Conservation (phyloP, 1,140 invertebrate genomes). For the Drosophila ambigua region DNA sequence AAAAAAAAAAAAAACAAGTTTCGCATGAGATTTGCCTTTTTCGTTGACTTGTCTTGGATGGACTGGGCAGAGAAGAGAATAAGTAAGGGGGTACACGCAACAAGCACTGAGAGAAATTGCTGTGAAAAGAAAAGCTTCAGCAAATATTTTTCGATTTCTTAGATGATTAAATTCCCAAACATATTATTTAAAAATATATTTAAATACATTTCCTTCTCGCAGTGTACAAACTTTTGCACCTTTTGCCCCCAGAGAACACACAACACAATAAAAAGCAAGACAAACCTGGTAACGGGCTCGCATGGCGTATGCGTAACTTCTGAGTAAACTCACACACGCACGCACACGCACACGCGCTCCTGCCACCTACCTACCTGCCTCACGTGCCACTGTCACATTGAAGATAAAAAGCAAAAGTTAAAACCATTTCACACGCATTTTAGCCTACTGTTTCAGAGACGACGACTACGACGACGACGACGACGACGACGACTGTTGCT, state of each 20-base stretch:
- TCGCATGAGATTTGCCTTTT: conserved; percentile 48
- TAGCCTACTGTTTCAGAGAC: conserved; percentile 52
- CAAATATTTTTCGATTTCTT: too few relatives aligned
- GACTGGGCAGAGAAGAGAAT: conserved; percentile 5
- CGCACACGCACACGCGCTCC: conserved; percentile 1
- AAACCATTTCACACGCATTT: conserved; percentile 80
- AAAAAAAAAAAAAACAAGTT: conserved; percentile 32
- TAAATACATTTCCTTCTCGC: not conserved
- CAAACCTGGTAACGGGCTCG: conserved; percentile 41
- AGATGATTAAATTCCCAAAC: too few relatives aligned
- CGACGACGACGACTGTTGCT: conserved; percentile 32
- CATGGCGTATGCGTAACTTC: conserved; percentile 73
- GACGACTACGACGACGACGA: not conserved
- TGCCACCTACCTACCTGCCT: conserved; percentile 14
- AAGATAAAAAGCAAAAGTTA: conserved; percentile 82
- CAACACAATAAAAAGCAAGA: conserved; percentile 27
- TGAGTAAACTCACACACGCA: conserved; percentile 47
- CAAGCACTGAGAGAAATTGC: too few relatives aligned
- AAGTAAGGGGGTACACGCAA: too few relatives aligned
- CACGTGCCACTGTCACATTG: conserved; percentile 67
- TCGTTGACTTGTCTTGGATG: not conserved
- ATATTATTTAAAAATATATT: too few relatives aligned
- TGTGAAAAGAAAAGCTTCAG: too few relatives aligned
- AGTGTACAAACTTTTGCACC: conserved; percentile 19
- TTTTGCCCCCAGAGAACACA: conserved; percentile 8